Evolutionary conservation across 2,888 invertebrate genomes (phyloP).

Genomic region (Macrostomum cliftonense): DNA sequence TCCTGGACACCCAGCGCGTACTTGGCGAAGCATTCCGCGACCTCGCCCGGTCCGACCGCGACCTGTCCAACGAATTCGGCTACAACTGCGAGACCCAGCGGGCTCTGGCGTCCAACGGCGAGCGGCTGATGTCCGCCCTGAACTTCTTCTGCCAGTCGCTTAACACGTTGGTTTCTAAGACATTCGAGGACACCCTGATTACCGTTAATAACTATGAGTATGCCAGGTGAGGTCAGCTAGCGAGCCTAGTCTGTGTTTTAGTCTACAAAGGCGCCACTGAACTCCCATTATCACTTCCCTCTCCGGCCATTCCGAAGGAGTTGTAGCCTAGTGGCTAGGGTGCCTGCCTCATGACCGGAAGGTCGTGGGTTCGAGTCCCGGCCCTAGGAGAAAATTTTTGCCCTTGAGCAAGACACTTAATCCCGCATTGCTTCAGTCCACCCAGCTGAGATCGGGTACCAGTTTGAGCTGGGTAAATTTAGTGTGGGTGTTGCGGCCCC

Average conservation of each 20-base stretch:
- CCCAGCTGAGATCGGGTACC: no score
- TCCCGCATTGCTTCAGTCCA: no score
- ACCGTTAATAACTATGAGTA: conserved; percentile 59
- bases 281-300: no score
- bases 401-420: no score
- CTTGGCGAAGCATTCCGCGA: conserved; percentile 78
- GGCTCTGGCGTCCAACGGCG: conserved; percentile 75
- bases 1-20: conserved; percentile 64
- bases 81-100: conserved; percentile 89
- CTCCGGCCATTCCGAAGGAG: no score
- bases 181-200: conserved; percentile 76
- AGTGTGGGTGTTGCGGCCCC: no score
- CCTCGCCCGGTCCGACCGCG: conserved; percentile 81
- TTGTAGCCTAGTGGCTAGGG: no score
- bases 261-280: background rate
- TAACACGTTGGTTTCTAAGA: conserved; percentile 84
- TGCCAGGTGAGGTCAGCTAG: conserved; percentile 51
- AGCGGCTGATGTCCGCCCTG: conserved; percentile 69
- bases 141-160: conserved; percentile 90
- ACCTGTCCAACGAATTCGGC: conserved; percentile 75
- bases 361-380: no score
- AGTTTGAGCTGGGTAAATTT: no score
- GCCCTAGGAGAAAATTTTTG: no score
- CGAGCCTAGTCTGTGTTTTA: background rate
- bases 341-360: no score